Conservation (phyloP, 2,797 vertebrate genomes). For the Fundulus diaphanus region DNA sequence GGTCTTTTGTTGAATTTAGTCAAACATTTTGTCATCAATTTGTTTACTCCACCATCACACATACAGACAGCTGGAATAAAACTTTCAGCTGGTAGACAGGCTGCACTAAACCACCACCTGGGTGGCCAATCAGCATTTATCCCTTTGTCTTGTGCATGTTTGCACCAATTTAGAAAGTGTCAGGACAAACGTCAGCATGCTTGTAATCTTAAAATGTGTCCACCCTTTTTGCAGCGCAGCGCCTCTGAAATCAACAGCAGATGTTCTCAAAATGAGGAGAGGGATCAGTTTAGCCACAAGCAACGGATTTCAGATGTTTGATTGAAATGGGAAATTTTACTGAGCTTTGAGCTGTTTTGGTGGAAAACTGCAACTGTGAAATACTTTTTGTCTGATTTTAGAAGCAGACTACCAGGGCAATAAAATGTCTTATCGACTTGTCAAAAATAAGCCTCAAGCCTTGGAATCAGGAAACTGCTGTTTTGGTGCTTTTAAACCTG, state of each 20-base stretch:
- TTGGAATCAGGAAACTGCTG: no score
- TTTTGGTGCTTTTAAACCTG: no score
- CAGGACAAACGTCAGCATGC: slow-evolving; percentile 9
- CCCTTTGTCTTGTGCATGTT: slow-evolving; percentile 16
- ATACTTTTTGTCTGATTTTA: not conserved
- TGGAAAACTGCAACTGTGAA: not conserved
- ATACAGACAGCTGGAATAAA: slow-evolving; percentile 25
- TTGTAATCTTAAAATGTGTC: slow-evolving; percentile 19
- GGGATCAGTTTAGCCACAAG: not conserved
- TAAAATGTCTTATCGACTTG: not conserved
- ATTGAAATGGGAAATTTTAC: not conserved
- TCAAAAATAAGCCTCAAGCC: not conserved
- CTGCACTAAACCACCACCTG: slow-evolving; percentile 30
- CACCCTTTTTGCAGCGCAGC: not conserved
- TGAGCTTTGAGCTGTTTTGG: not conserved
- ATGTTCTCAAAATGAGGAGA: not conserved
- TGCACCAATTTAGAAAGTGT: slow-evolving; percentile 14
- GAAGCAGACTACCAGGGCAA: not conserved
- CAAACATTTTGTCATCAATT: slow-evolving; percentile 9
- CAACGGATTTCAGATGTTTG: not conserved
- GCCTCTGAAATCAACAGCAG: not conserved
- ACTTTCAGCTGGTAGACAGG: slow-evolving; percentile 24
- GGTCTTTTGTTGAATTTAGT: slow-evolving; percentile 13
- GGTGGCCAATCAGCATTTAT: slow-evolving; percentile 34
- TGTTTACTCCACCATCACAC: slow-evolving; percentile 31